phyloP scores from a whole-genome alignment of 2,888 invertebrate genomes.

The Tetramorium bicarinatum region DNA sequence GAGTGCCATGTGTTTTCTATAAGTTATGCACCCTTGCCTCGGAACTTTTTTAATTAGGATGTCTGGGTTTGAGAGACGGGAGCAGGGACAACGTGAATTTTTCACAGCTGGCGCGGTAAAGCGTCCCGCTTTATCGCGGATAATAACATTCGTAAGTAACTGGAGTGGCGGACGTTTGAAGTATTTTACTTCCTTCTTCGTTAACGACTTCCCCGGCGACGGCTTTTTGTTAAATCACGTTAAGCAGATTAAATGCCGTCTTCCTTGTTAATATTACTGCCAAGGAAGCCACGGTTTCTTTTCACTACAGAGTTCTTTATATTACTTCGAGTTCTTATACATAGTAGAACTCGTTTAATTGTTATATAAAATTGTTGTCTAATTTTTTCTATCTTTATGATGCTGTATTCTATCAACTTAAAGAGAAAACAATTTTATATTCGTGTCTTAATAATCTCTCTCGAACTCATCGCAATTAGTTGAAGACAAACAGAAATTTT shows the following conservation, averaged over 20 bases:
- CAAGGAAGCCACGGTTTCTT: slow-evolving; percentile 20
- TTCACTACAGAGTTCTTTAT: background rate
- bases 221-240: slow-evolving; percentile 51
- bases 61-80: slow-evolving; percentile 14
- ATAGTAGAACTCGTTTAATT: background rate
- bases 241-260: slow-evolving; percentile 52
- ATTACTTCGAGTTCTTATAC: background rate
- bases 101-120: slow-evolving; percentile 39
- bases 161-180: slow-evolving; percentile 47
- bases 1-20: slow-evolving; percentile 34
- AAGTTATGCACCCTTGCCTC: slow-evolving; percentile 20
- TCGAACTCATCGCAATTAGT: background rate
- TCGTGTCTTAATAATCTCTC: background rate
- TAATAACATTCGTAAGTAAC: slow-evolving; percentile 48
- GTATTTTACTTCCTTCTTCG: slow-evolving; percentile 50
- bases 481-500: slow-evolving; percentile 19
- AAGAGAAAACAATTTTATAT: background rate
- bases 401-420: background rate
- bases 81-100: slow-evolving; percentile 36
- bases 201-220: slow-evolving; percentile 48
- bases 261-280: slow-evolving; percentile 41
- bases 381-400: background rate
- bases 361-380: slow-evolving; percentile 1
- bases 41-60: slow-evolving; percentile 43
- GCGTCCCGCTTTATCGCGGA: slow-evolving; percentile 37